A percentile compares a stretch with the other conserved stretches of the same genome.
These are phyloP conservation scores for Zeuzera pyrina DNA, from an alignment of 2,888 invertebrate genomes.

Conservation along the genomic window DNA sequence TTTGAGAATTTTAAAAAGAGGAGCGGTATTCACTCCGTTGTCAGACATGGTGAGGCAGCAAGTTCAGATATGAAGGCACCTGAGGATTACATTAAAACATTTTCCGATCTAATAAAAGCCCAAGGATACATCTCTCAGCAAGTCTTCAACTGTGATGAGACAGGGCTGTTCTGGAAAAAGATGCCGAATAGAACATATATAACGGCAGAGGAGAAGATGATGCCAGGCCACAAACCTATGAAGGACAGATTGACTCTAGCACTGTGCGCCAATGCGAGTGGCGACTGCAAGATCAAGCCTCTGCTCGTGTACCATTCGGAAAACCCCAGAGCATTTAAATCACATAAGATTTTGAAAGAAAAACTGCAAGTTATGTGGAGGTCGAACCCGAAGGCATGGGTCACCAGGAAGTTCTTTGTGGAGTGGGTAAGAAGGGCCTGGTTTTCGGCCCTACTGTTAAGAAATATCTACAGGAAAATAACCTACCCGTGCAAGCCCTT, in stretches of 20 bases:
- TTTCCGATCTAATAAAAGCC: neutral
- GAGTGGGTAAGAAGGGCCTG: constrained; percentile 7
- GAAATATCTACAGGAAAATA: constrained; percentile 22
- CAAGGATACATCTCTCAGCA: constrained; percentile 1
- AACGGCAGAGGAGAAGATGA: constrained; percentile 9
- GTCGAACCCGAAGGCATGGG: constrained; percentile 7
- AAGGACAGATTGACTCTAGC: constrained; percentile 21
- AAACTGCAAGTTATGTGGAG: constrained; percentile 5
- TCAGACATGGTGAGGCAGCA: constrained; percentile 15
- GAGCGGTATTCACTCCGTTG: constrained; percentile 15
- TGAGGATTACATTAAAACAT: constrained; percentile 5
- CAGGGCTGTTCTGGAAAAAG: constrained; percentile 13
- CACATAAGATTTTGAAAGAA: constrained; percentile 2
- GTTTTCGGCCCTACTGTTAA: constrained; percentile 21
- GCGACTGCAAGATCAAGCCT: constrained; percentile 20
- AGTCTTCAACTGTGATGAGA: constrained; percentile 10
- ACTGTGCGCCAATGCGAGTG: constrained; percentile 19
- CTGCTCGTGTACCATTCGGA: constrained; percentile 15
- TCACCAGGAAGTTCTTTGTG: constrained; percentile 4
- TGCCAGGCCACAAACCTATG: constrained; percentile 18
- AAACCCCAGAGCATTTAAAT: constrained; percentile 9
- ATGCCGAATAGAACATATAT: constrained; percentile 11
- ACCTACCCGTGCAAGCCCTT: constrained; percentile 21
- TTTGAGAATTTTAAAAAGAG: constrained; percentile 22
- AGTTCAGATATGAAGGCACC: constrained; percentile 4